phyloP scores from a whole-genome alignment of 2,113 vertebrate genomes.

The Cheilinus undulatus region DNA sequence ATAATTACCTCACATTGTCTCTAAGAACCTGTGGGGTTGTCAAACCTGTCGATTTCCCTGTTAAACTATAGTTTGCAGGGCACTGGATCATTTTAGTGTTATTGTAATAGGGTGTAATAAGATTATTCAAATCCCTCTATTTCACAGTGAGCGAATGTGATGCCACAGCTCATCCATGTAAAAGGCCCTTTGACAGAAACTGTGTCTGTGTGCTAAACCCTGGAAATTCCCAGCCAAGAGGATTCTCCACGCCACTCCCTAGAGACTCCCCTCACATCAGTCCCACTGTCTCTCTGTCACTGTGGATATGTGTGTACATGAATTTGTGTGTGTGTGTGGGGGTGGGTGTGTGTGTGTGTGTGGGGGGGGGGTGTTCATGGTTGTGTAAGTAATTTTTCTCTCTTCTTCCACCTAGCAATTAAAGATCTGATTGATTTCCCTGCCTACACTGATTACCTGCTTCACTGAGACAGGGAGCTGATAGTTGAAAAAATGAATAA shows the following conservation, averaged over 20 bases:
- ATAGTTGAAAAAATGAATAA: background rate
- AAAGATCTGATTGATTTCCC: conserved; percentile 75
- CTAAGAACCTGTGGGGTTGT: conserved; percentile 37
- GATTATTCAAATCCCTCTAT: conserved; percentile 85
- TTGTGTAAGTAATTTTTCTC: conserved; percentile 33
- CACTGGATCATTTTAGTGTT: conserved; percentile 76
- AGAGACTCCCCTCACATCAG: conserved; percentile 66
- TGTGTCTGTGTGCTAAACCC: conserved; percentile 77
- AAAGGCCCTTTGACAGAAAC: conserved; percentile 75
- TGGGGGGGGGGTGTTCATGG: conserved; percentile 21
- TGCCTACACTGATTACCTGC: conserved; percentile 73
- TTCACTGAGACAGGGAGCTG: conserved; percentile 23
- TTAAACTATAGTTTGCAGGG: conserved; percentile 57
- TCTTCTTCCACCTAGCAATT: conserved; percentile 69
- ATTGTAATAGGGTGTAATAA: conserved; percentile 81
- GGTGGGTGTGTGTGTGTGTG: conserved; percentile 7
- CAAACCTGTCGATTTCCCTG: conserved; percentile 42
- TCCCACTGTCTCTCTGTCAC: conserved; percentile 44
- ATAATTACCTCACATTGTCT: conserved; percentile 1
- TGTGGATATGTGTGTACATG: conserved; percentile 12
- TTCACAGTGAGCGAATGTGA: conserved; percentile 75
- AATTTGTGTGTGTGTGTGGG: conserved; percentile 4
- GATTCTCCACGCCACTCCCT: conserved; percentile 79
- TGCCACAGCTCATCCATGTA: conserved; percentile 74
- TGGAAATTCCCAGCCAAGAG: conserved; percentile 78